These are phyloP conservation scores for Ophonus ardosiacus DNA, from an alignment of 2,888 invertebrate species.

Conservation along the genomic window DNA sequence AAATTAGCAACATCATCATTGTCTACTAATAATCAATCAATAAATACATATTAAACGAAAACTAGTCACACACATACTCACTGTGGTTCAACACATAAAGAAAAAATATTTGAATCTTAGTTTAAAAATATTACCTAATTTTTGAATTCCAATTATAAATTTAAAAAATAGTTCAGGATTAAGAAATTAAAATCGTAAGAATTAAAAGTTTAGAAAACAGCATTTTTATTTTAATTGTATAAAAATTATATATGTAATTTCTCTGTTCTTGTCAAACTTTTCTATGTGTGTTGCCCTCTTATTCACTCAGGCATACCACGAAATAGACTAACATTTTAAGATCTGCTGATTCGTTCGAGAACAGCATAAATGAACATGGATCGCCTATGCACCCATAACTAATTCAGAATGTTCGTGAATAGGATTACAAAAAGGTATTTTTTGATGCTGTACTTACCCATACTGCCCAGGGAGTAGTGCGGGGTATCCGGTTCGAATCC, in stretches of 20 bases:
- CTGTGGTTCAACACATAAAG: slow-evolving; percentile 16
- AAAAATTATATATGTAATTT: no score
- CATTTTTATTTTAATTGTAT: no score
- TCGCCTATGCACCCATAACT: slow-evolving; percentile 3
- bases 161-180: no score
- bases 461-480: slow-evolving; percentile 88
- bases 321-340: neutral
- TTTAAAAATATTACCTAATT: neutral
- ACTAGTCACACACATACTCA: slow-evolving; percentile 56
- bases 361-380: slow-evolving; percentile 30
- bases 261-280: neutral
- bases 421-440: neutral
- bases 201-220: no score
- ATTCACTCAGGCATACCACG: neutral
- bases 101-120: neutral
- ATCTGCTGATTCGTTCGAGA: neutral
- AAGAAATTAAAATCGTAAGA: no score
- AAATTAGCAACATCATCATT: slow-evolving; percentile 36
- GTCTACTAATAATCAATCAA: slow-evolving; percentile 48
- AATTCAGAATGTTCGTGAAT: neutral
- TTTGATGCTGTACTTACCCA: slow-evolving; percentile 82
- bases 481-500: slow-evolving; percentile 88
- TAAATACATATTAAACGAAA: slow-evolving; percentile 26
- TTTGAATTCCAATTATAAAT: no score
- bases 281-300: neutral